A percentile compares a stretch with the other conserved stretches of the same genome.
phyloP scores from a whole-genome alignment of 1,140 invertebrate species.

The Hyphantria cunea region DNA sequence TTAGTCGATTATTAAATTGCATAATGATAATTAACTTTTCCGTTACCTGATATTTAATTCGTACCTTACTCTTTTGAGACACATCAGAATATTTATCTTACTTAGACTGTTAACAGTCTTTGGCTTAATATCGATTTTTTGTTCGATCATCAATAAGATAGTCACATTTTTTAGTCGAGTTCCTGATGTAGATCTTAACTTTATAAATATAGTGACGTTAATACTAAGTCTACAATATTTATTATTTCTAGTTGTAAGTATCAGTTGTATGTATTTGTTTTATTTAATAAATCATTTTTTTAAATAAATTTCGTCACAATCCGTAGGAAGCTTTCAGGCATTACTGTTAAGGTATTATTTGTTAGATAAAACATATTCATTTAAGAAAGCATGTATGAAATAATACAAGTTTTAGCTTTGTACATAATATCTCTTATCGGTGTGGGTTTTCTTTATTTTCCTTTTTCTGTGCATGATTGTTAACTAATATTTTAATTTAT shows the following conservation, averaged over 20 bases:
- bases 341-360: slow-evolving; percentile 17
- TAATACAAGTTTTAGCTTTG: slow-evolving; percentile 33
- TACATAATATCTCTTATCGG: slow-evolving; percentile 38
- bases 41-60: slow-evolving; percentile 2
- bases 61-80: neutral
- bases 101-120: neutral
- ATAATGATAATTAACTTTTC: slow-evolving; percentile 5
- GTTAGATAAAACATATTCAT: neutral
- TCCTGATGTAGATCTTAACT: slow-evolving; percentile 37
- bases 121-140: neutral
- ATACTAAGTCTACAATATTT: slow-evolving; percentile 28
- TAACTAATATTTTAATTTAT: slow-evolving; percentile 22
- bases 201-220: slow-evolving; percentile 18
- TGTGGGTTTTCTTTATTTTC: slow-evolving; percentile 41
- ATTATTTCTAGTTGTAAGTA: slow-evolving; percentile 36
- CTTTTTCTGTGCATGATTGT: slow-evolving; percentile 40
- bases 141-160: slow-evolving; percentile 4
- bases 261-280: slow-evolving; percentile 39
- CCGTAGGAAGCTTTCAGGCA: slow-evolving; percentile 74
- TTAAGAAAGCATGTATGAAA: slow-evolving; percentile 68
- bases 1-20: slow-evolving; percentile 20
- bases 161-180: slow-evolving; percentile 22
- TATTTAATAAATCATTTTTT: slow-evolving; percentile 62
- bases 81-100: slow-evolving; percentile 6
- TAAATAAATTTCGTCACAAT: slow-evolving; percentile 61